phyloP scores from a whole-genome alignment of 2,797 vertebrate species.

The Rhinophrynus dorsalis region DNA sequence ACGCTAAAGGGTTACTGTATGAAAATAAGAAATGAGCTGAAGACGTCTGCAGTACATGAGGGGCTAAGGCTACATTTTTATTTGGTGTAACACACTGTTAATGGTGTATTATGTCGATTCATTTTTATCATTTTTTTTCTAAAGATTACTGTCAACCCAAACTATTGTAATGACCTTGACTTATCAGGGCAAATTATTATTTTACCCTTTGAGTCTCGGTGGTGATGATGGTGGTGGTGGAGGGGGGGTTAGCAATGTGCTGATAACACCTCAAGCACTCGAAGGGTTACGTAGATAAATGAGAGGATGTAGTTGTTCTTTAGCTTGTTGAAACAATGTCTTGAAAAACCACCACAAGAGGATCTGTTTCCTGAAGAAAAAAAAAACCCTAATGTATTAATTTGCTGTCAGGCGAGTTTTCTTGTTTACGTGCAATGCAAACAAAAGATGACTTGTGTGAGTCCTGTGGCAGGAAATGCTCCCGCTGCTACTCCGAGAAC shows the following conservation, averaged over 20 bases:
- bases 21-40: too few relatives aligned
- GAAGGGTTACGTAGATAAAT: constrained; percentile 7
- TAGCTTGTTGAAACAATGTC: constrained; percentile 11
- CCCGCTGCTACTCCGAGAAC: constrained; percentile 30
- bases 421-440: constrained; percentile 29
- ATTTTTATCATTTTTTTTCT: too few relatives aligned
- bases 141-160: background rate
- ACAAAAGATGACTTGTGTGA: constrained; percentile 39
- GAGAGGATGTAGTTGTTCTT: background rate
- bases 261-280: too few relatives aligned
- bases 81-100: too few relatives aligned
- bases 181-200: background rate
- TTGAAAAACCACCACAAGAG: constrained; percentile 9
- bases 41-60: too few relatives aligned
- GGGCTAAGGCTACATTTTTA: too few relatives aligned
- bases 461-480: constrained; percentile 28
- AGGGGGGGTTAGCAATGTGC: too few relatives aligned
- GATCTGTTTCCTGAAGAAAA: constrained; percentile 7
- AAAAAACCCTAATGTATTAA: constrained; percentile 8
- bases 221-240: too few relatives aligned
- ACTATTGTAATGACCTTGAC: background rate
- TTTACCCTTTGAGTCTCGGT: too few relatives aligned
- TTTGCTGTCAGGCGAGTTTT: constrained; percentile 35
- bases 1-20: too few relatives aligned
- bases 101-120: too few relatives aligned